Base-by-base conservation (phyloP, 2,888 invertebrate species). In the Odontomyia ornata region DNA sequence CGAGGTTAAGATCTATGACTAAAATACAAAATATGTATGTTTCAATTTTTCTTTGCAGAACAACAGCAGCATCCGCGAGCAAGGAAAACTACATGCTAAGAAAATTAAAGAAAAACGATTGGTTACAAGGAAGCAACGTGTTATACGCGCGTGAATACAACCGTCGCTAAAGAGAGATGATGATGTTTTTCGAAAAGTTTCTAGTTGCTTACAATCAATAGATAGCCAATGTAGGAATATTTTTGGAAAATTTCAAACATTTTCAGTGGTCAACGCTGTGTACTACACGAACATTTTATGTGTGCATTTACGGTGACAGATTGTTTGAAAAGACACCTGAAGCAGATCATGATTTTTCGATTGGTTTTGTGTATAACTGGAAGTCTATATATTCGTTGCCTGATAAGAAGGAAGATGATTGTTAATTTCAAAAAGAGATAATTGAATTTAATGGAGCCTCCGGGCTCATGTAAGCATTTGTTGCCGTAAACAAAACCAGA, bases 151-250 rank as follows among this genome's bases (percentile, higher is more conserved):
- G 43, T 18, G 25, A 73, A 57, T 36, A 73, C 36, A 18, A 18
- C 52, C 18, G 52, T 18, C 5, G 36, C 36, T 9, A 36, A 36
- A 36, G 36, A 36, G 36, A 36, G 36, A 36, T 36, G 36, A 36
- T 36, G 52, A 9, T 52, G 18, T 62, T 46, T 13, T 52, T 27
- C 27, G 57, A 75, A 47, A 3, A 75, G 13, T 76, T 76, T 76
- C 76, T 76, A 76, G 76, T 76, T 67, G 76, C 15, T 76, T 76
- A 76, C 65, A 76, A 76, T 67, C 76, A 67, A 76, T 76, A 67
- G 64, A 76, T 47, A 56, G 30, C 64, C 56, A 18, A 52, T 23
- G 60, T 47, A 64, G 21, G 64, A 65, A 76, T 76, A 76, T 76
- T 76, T 76, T 76, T 76, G 76, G 76, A 76, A 76, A 76, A 65